A percentile compares a stretch with the other conserved stretches of the same genome.
phyloP scores from a whole-genome alignment of 2,888 invertebrate genomes.

The Tachina grossa region DNA sequence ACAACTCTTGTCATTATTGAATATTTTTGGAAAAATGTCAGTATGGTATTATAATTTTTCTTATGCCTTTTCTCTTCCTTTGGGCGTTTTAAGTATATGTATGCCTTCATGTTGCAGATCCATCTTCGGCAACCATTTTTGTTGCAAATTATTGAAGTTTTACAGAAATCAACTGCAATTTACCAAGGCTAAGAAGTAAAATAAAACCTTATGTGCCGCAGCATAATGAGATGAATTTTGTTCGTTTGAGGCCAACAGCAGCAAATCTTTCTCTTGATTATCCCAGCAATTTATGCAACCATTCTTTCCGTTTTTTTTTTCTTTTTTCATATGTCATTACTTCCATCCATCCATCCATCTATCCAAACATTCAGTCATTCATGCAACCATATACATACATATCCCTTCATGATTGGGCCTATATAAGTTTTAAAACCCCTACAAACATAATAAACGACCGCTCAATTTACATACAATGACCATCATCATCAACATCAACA shows the following conservation, averaged over 20 bases:
- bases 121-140: constrained; percentile 62
- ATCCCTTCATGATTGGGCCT: constrained; percentile 59
- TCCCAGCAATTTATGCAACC: constrained; percentile 51
- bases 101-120: constrained; percentile 57
- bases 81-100: constrained; percentile 51
- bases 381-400: constrained; percentile 35
- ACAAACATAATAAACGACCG: constrained; percentile 72
- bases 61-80: constrained; percentile 33
- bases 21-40: constrained; percentile 69
- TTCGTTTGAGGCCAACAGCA: constrained; percentile 70
- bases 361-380: constrained; percentile 53
- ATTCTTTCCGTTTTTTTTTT: constrained; percentile 6
- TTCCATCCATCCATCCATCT: constrained; percentile 44
- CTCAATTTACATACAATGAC: constrained; percentile 82
- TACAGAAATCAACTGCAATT: constrained; percentile 58
- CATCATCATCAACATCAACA: constrained; percentile 77
- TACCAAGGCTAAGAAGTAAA: constrained; percentile 53
- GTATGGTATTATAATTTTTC: constrained; percentile 70
- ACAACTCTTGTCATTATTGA: constrained; percentile 65
- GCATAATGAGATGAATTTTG: constrained; percentile 68
- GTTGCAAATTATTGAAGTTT: constrained; percentile 74
- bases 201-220: constrained; percentile 51
- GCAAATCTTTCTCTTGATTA: constrained; percentile 79
- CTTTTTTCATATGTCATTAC: constrained; percentile 24
- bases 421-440: constrained; percentile 67